A percentile compares a stretch with the other conserved stretches of the same genome.
Conservation (phyloP, 2,113 vertebrate species). For the Caranx ignobilis region DNA sequence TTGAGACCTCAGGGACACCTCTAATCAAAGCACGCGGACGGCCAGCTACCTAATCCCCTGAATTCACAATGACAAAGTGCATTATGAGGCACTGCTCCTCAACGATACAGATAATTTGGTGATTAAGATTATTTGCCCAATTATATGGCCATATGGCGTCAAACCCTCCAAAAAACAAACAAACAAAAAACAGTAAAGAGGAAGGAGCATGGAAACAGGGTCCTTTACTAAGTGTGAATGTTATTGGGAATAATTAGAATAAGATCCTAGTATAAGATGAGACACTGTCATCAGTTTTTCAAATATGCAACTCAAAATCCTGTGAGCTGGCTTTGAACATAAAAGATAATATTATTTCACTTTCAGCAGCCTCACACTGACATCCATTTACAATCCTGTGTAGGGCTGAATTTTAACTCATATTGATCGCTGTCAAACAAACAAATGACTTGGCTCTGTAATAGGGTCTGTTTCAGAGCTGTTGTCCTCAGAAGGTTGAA, state of each 20-base stretch:
- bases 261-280: too few species aligned
- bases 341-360: neutral
- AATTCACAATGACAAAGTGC: slow-evolving; percentile 28
- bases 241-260: neutral
- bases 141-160: slow-evolving; percentile 12
- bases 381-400: neutral
- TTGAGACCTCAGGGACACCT: slow-evolving; percentile 43
- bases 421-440: slow-evolving; percentile 41
- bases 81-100: slow-evolving; percentile 24
- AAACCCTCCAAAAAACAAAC: neutral
- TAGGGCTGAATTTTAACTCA: neutral
- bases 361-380: neutral
- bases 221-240: neutral
- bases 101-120: slow-evolving; percentile 31
- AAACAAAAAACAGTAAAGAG: neutral
- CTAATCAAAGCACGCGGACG: slow-evolving; percentile 56
- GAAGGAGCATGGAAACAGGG: neutral
- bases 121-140: slow-evolving; percentile 18
- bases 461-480: slow-evolving; percentile 3
- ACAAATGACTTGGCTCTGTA: slow-evolving; percentile 11
- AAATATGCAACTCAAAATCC: neutral
- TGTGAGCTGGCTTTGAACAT: neutral
- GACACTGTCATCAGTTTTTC: neutral
- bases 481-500: neutral
- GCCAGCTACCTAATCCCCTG: slow-evolving; percentile 39